Evolutionary conservation across 2,888 invertebrate species (phyloP).

Genomic region (Mylabris sibirica): DNA sequence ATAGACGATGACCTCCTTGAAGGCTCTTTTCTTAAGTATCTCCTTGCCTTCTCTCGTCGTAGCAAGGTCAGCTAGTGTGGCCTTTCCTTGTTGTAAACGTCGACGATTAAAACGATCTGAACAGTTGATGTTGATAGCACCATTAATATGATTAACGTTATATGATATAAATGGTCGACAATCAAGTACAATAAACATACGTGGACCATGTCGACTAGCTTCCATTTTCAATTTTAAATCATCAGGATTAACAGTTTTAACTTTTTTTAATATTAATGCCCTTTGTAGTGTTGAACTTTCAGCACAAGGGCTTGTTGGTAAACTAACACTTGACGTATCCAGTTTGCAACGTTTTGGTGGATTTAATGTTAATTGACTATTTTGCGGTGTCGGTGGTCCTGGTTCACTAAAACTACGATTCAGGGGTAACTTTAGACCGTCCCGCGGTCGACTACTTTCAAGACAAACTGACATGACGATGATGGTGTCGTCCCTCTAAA

Average conservation of each 20-base stretch:
- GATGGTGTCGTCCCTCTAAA: constrained; percentile 30
- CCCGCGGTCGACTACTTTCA: constrained; percentile 64
- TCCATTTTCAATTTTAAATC: constrained; percentile 63
- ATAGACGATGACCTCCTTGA: constrained; percentile 72
- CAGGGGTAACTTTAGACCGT: constrained; percentile 66
- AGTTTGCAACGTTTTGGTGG: constrained; percentile 65
- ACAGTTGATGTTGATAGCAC: constrained; percentile 76
- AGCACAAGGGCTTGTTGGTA: constrained; percentile 65
- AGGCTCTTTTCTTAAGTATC: constrained; percentile 64
- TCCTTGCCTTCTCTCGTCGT: constrained; percentile 71
- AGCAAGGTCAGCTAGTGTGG: constrained; percentile 71
- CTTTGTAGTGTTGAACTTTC: constrained; percentile 65
- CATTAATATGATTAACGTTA: constrained; percentile 73
- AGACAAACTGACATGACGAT: constrained; percentile 64
- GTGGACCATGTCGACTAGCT: constrained; percentile 48
- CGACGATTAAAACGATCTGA: constrained; percentile 74
- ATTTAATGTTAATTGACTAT: constrained; percentile 54
- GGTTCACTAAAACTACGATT: constrained; percentile 68
- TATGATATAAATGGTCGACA: constrained; percentile 75
- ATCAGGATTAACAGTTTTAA: constrained; percentile 64
- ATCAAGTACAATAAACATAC: constrained; percentile 66
- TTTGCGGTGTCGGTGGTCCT: constrained; percentile 59
- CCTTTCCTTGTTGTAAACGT: constrained; percentile 72
- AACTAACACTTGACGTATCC: constrained; percentile 61
- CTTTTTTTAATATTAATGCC: constrained; percentile 63